These are phyloP conservation scores for Labeo catla DNA, from an alignment of 2,113 vertebrate species.

Conservation along the genomic window DNA sequence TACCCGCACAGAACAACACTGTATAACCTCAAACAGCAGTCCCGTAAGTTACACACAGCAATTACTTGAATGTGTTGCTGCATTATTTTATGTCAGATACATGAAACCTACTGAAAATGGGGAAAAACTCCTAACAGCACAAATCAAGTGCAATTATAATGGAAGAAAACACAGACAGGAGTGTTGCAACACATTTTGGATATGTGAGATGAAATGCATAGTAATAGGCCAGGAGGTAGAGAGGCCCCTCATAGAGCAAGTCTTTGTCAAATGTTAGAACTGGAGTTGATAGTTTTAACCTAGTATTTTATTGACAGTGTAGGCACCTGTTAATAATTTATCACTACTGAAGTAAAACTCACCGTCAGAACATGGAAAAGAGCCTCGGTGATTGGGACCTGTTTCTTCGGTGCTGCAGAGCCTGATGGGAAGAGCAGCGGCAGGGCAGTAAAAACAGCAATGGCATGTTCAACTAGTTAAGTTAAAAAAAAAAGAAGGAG, in stretches of 20 bases:
- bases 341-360: background rate
- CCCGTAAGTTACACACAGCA: too few species aligned
- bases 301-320: background rate
- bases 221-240: conserved; percentile 29
- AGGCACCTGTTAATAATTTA: background rate
- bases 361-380: conserved; percentile 13
- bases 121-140: background rate
- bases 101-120: background rate
- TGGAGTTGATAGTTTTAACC: conserved; percentile 8
- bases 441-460: background rate
- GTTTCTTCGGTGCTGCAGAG: background rate
- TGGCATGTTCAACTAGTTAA: background rate
- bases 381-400: conserved; percentile 12
- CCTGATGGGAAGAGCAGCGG: background rate
- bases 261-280: conserved; percentile 27
- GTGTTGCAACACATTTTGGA: conserved; percentile 5
- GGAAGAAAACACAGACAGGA: background rate
- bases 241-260: too few species aligned
- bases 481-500: too few species aligned
- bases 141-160: background rate
- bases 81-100: background rate
- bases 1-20: too few species aligned
- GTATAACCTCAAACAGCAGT: too few species aligned
- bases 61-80: too few species aligned
- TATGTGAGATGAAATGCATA: conserved; percentile 35